Evolutionary conservation across 2,888 invertebrate species (phyloP), one percentile per base, ranked within the genome.

Genomic region (Drosophila siamana): DNA sequence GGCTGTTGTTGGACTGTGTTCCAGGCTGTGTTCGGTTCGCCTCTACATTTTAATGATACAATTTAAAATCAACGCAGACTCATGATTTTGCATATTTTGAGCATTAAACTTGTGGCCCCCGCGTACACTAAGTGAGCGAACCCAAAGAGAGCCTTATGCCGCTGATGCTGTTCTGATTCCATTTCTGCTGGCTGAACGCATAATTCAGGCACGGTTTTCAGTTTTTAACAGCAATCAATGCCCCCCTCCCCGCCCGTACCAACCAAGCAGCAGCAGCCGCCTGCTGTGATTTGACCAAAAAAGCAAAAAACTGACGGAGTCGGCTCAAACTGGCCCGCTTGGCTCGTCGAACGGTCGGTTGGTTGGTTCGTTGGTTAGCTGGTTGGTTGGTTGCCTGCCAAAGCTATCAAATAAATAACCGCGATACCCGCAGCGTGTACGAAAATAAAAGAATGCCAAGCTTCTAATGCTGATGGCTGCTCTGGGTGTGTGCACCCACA

Each of bases 31-130:
- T 44, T 33, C 57, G 64, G 43, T 61, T 51, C 62, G 70, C 64
- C 67, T 69, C 67, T 56, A 74, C 78, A 70, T 86, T 85, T 85
- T 85, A 85, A 85, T 85, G 85, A 86, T 88, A 86, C 85, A 86
- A 86, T 86, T 86, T 86, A 88, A 86, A 86, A 86, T 83, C 85
- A 86, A 88, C 85, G 80, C 86, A 86, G 88, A 86, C 88, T 86
- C 85, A 86, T 86, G 85, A 86, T 86, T 86, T 86, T 86, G 83
- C 85, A 86, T 86, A 86, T 86, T 86, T 83, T 55, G 71, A 72
- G 73, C 85, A 88, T 86, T 86, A 86, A 86, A 79, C 78, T 82
- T 69, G 76, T 33, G 64, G 80, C 74, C 74, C 62, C 64, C 68
- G n/a, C 22, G 7, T 44, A 69, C 11, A 38, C 26, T 26, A 6